Conservation (phyloP, 2,113 vertebrate species). For the Isurus oxyrinchus region DNA sequence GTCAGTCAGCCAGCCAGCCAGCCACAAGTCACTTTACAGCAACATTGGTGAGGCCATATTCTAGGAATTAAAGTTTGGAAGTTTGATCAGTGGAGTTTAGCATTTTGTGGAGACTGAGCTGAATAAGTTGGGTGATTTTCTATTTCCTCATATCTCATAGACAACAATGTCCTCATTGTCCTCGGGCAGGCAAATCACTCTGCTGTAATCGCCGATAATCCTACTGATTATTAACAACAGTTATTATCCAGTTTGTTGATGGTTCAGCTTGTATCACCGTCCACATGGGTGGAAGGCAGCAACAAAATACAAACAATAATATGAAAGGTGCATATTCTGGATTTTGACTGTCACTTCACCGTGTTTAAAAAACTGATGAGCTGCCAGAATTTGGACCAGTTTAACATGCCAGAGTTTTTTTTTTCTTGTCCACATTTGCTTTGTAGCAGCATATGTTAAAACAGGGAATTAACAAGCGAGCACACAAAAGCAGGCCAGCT, state of each 20-base stretch:
- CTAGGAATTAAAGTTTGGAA: background rate
- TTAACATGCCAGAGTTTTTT: background rate
- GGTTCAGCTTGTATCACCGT: background rate
- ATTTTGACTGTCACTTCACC: background rate
- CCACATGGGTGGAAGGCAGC: background rate
- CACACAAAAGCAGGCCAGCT: background rate
- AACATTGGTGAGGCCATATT: background rate
- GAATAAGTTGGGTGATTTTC: background rate
- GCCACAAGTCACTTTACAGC: background rate
- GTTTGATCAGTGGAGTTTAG: background rate
- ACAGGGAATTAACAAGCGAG: background rate
- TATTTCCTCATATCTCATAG: background rate
- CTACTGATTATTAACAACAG: background rate
- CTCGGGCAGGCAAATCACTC: background rate
- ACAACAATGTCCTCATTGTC: background rate
- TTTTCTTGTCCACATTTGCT: background rate
- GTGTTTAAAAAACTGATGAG: background rate
- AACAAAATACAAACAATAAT: background rate
- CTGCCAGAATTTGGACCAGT: background rate
- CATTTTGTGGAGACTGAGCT: background rate
- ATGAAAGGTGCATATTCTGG: background rate
- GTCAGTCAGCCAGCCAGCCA: background rate
- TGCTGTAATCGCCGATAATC: background rate
- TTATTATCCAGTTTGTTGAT: background rate
- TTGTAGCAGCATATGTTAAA: background rate